Conservation (phyloP, 2,797 vertebrate genomes). For the Graptemys geographica region DNA sequence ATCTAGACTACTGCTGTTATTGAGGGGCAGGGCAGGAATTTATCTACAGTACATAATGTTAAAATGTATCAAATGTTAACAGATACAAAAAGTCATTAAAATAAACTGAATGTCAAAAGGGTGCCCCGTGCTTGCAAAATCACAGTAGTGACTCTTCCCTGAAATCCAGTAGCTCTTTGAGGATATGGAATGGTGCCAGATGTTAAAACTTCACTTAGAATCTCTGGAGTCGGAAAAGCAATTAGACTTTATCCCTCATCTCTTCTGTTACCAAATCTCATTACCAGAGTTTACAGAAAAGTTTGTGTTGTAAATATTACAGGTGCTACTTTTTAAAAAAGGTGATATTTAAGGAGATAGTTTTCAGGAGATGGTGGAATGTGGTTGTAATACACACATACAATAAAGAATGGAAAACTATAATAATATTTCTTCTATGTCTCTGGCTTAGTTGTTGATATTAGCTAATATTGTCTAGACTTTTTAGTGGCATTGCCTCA, state of each 20-base stretch:
- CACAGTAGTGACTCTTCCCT: background rate
- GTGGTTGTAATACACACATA: background rate
- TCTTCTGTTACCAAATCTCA: slow-evolving; percentile 61
- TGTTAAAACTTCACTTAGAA: slow-evolving; percentile 51
- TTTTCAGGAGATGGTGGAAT: background rate
- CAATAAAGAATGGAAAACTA: background rate
- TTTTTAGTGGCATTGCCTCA: background rate
- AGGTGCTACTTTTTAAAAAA: slow-evolving; percentile 21
- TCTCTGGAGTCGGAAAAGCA: slow-evolving; percentile 53
- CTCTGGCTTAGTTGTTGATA: slow-evolving; percentile 2
- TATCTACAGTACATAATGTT: background rate
- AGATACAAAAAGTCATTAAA: background rate
- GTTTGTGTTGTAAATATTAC: slow-evolving; percentile 45
- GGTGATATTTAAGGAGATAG: background rate
- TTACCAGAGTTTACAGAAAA: slow-evolving; percentile 50
- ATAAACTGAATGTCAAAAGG: background rate
- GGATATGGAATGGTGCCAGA: background rate
- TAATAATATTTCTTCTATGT: background rate
- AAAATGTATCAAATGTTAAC: background rate
- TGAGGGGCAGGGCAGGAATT: background rate
- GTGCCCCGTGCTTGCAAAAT: background rate
- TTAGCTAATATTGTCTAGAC: background rate
- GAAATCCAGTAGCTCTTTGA: slow-evolving; percentile 9
- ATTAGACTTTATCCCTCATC: slow-evolving; percentile 53
- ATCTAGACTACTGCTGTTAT: background rate